These are phyloP conservation scores for Germaria angustata DNA, from an alignment of 2,888 invertebrate species.

Conservation along the genomic window DNA sequence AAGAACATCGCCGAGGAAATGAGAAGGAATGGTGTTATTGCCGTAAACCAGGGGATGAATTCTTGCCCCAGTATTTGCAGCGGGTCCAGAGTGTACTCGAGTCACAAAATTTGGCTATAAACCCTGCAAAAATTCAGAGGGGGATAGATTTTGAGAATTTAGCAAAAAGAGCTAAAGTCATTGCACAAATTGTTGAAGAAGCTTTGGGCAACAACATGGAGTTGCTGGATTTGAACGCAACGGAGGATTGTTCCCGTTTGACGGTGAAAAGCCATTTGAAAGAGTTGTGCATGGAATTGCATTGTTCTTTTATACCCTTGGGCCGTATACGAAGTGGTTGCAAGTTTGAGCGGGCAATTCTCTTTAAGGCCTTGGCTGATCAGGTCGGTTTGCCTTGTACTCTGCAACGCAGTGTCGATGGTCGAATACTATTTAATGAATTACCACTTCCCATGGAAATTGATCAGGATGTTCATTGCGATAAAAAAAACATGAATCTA, in stretches of 20 bases:
- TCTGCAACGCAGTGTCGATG: constrained; percentile 82
- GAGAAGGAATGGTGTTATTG: constrained; percentile 72
- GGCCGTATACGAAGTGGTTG: constrained; percentile 83
- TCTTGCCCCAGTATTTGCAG: constrained; percentile 70
- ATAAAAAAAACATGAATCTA: constrained; percentile 72
- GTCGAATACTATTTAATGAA: constrained; percentile 83
- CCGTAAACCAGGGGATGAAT: constrained; percentile 72
- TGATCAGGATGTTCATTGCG: constrained; percentile 74
- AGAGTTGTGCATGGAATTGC: constrained; percentile 80
- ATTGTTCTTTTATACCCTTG: constrained; percentile 82
- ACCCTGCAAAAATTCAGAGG: constrained; percentile 69
- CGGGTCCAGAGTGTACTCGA: constrained; percentile 70
- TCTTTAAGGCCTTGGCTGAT: constrained; percentile 85
- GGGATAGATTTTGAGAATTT: constrained; percentile 75
- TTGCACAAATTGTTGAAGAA: constrained; percentile 81
- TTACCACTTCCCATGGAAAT: constrained; percentile 81
- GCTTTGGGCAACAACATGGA: constrained; percentile 71
- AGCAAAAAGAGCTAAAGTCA: constrained; percentile 74
- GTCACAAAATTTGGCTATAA: constrained; percentile 71
- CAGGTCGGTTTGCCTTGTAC: constrained; percentile 83
- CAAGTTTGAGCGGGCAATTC: constrained; percentile 83
- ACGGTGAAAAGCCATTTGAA: constrained; percentile 80
- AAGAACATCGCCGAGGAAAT: not conserved
- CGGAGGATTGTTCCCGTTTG: constrained; percentile 81
- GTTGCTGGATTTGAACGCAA: constrained; percentile 73